phyloP scores from a whole-genome alignment of 35 echinoderm and acorn worm species.

The Diadema setosum region DNA sequence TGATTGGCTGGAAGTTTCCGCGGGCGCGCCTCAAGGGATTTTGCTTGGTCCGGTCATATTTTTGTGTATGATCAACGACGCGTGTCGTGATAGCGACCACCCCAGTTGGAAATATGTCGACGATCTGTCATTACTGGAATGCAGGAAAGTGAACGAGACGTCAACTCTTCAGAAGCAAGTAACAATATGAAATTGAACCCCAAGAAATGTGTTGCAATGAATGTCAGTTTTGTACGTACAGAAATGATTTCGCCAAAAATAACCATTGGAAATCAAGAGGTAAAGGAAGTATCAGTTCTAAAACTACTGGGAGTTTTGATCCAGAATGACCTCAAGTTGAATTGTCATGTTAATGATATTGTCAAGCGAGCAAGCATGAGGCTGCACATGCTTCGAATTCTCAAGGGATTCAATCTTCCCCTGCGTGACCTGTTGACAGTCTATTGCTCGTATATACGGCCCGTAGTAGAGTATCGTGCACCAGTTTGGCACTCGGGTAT shows the following conservation, averaged over 20 bases:
- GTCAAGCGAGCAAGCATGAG: slow-evolving; percentile 6
- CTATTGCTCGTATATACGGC: slow-evolving; percentile 17
- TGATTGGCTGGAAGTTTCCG: neutral
- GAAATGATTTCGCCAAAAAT: too few relatives aligned
- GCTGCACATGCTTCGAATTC: slow-evolving; percentile 6
- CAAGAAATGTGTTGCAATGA: neutral
- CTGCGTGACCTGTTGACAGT: neutral
- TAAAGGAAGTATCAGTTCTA: neutral
- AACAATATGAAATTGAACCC: slow-evolving; percentile 1
- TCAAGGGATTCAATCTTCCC: slow-evolving; percentile 22
- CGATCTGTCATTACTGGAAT: neutral
- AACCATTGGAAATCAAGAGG: neutral
- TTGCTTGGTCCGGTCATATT: neutral
- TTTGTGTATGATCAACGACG: neutral
- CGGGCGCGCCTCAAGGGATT: slow-evolving; percentile 8
- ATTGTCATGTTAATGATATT: neutral
- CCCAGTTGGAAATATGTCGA: neutral
- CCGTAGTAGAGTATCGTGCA: slow-evolving; percentile 16
- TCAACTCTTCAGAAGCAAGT: neutral
- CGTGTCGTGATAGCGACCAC: neutral
- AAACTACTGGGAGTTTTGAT: too few relatives aligned
- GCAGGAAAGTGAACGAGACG: neutral
- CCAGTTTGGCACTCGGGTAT: slow-evolving; percentile 38
- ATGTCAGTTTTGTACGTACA: too few relatives aligned
- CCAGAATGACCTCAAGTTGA: too few relatives aligned